A percentile compares a stretch with the other conserved stretches of the same genome.
Conservation (phyloP, 2,888 invertebrate species). For the Eupithecia insigniata region DNA sequence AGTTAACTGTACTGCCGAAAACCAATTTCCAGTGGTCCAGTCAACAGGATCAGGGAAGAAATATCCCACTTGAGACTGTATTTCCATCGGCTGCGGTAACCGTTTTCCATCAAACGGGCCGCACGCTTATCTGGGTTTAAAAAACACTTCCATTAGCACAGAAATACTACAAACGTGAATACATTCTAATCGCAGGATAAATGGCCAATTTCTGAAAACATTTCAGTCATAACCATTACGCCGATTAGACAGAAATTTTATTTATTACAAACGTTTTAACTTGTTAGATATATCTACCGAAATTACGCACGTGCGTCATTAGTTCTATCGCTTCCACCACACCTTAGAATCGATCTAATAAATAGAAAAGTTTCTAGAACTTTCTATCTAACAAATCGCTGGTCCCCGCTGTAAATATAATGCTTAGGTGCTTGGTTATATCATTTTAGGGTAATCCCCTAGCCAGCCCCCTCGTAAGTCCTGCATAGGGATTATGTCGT, state of each 20-base stretch:
- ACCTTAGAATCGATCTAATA: not conserved
- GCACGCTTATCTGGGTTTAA: not conserved
- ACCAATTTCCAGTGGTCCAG: too few relatives aligned
- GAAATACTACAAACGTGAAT: not conserved
- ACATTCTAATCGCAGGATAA: not conserved
- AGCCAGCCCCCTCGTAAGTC: conserved; percentile 6
- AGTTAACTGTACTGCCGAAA: too few relatives aligned
- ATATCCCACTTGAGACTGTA: too few relatives aligned
- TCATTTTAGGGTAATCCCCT: conserved; percentile 7
- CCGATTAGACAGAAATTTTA: not conserved
- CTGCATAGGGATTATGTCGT: conserved; percentile 12
- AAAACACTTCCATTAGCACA: not conserved
- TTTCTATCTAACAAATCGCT: not conserved
- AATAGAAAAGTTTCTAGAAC: conserved; percentile 2
- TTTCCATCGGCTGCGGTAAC: not conserved
- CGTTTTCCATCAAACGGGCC: not conserved
- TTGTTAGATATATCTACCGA: not conserved
- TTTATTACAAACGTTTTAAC: conserved; percentile 3
- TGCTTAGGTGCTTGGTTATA: not conserved
- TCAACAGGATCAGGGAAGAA: too few relatives aligned
- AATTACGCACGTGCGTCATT: not conserved
- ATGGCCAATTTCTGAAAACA: not conserved
- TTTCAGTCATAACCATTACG: conserved; percentile 1
- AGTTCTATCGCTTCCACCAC: not conserved
- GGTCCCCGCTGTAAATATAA: not conserved